Percentiles rank a stretch among this genome's conserved stretches.
Conservation (phyloP, 2,888 invertebrate species). For the Platynereis dumerilii region DNA sequence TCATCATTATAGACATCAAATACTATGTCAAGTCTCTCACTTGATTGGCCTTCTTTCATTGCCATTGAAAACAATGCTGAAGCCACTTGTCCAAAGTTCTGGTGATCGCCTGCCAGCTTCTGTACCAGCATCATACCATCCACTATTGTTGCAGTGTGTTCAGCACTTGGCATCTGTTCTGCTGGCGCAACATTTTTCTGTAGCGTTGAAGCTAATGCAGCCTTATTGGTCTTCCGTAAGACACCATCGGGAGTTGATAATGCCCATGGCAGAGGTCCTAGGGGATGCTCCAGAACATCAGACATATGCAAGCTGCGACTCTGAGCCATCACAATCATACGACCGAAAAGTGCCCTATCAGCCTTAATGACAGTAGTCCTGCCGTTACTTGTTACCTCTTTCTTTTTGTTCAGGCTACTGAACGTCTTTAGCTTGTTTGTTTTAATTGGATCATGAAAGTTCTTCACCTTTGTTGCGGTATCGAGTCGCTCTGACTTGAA, state of each 20-base stretch:
- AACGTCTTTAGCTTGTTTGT: too few relatives aligned
- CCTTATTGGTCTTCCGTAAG: conserved; percentile 34
- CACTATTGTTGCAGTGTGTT: conserved; percentile 27
- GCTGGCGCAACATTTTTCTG: conserved; percentile 28
- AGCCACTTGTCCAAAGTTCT: too few relatives aligned
- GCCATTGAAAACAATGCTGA: too few relatives aligned
- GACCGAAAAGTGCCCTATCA: too few relatives aligned
- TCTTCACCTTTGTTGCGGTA: too few relatives aligned
- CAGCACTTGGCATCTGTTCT: conserved; percentile 24
- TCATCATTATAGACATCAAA: conserved; percentile 33
- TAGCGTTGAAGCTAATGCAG: conserved; percentile 13
- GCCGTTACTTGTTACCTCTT: too few relatives aligned
- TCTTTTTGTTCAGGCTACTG: too few relatives aligned
- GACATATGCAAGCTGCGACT: too few relatives aligned
- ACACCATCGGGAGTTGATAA: conserved; percentile 29
- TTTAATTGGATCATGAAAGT: too few relatives aligned
- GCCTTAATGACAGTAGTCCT: too few relatives aligned
- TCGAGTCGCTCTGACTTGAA: too few relatives aligned
- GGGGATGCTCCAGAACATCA: conserved; percentile 33
- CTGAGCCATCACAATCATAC: too few relatives aligned
- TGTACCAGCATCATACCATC: conserved; percentile 35
- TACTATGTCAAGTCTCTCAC: conserved; percentile 30
- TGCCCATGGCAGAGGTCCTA: conserved; percentile 34
- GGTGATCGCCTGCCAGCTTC: conserved; percentile 28
- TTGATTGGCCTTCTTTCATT: conserved; percentile 21